These are phyloP conservation scores for Teleogryllus occipitalis DNA, from an alignment of 1,140 invertebrate genomes.

Conservation along the genomic window DNA sequence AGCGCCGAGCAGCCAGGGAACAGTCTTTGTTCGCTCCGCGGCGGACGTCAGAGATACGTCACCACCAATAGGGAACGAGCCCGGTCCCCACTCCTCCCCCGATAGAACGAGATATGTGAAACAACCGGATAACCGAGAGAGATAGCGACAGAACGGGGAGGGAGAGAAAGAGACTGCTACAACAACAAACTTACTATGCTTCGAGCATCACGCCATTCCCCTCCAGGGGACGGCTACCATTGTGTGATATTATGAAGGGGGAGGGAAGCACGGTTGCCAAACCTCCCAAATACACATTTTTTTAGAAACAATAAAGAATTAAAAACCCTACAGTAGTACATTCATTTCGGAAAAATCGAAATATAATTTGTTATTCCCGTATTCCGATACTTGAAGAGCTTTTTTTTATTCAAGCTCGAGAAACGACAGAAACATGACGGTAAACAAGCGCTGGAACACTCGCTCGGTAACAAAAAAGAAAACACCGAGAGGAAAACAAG, in stretches of 20 bases:
- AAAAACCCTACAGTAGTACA: too few relatives aligned
- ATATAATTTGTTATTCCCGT: too few relatives aligned
- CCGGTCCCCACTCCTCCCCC: neutral
- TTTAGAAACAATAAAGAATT: too few relatives aligned
- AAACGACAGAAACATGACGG: too few relatives aligned
- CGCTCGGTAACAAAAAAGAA: too few relatives aligned
- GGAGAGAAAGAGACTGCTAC: neutral
- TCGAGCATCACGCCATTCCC: neutral
- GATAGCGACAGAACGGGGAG: neutral
- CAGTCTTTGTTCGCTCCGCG: neutral
- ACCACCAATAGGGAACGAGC: neutral
- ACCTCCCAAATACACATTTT: too few relatives aligned
- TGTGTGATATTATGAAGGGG: neutral
- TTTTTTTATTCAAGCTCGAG: too few relatives aligned
- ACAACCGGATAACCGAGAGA: neutral
- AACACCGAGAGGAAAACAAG: too few relatives aligned
- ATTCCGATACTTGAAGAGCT: too few relatives aligned
- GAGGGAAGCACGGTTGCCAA: neutral
- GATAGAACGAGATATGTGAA: neutral
- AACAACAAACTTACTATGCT: neutral
- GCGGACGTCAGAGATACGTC: neutral
- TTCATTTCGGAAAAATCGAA: too few relatives aligned
- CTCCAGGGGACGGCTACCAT: neutral
- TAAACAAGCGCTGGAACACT: too few relatives aligned
- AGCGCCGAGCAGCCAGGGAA: neutral